Base-by-base conservation (phyloP, 2,888 invertebrate genomes). In the Petrolisthes cinctipes region DNA sequence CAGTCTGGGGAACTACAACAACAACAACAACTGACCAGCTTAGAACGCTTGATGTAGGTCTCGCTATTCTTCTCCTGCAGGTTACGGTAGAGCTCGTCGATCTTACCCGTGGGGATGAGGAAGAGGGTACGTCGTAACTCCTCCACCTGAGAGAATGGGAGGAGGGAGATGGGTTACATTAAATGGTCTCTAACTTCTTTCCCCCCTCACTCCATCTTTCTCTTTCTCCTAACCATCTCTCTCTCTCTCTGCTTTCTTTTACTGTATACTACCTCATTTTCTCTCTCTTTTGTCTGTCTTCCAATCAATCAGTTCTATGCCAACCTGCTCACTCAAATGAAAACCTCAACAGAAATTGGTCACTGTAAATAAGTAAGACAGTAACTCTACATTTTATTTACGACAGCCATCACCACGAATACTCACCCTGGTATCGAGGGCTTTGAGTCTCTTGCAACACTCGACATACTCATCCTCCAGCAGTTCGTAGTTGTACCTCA, bases 381-480 rank as follows among this genome's bases (percentile, higher is more conserved):
- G 20, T 4, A 78, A 78, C 51, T 11, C 17, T 11, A 9, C 53
- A 37, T 17, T 4, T 37, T 37, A 37, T 37, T 37, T 37, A 37
- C 2, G 2, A 37, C 37, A 37, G 37, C 37, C 20, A 3, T 78
- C 17, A 23, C 6, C 9, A 3, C 23, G 1, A 37, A 6, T 23
- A 14, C 86, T 86, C 14, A 86, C 89, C 73, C 84, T 83, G 11
- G 96, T 95, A 92, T 98, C 98, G 54, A 99, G 94, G 94, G 98
- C 96, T 86, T 96, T 95, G 90, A 96, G 95, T 37, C 99, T 94
- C 92, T 98, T 98, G 92, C 97, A 94, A 92, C 97, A 97, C 92
- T 99, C 99, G 91, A 96, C 96, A 92, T 97, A 97, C 93, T 99
- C 99, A 92, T 99, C 99, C 92, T 97, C 97, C 80, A 98, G 93